Evolutionary conservation across 1,140 invertebrate genomes (phyloP), one percentile per base, ranked within the genome.

Genomic region (Lepidurus arcticus): DNA sequence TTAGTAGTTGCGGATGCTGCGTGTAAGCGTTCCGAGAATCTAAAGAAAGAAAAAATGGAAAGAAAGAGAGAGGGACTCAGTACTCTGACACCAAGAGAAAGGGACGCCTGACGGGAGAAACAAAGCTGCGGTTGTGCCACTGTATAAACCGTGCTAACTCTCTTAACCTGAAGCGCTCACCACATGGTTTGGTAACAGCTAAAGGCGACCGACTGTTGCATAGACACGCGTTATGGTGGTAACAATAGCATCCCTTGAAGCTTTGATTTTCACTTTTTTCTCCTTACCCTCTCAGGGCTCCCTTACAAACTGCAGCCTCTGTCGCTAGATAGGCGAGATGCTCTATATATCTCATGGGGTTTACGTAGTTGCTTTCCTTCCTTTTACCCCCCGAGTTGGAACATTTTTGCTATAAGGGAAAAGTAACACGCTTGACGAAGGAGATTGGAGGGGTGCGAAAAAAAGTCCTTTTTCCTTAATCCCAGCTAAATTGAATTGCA

Each of bases 141-240:
- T 65, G 8, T 16, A 21, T 65, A 65, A 65, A 65, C 53, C 16
- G 53, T 21, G 53, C 8, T 65, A 65, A 21, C 53, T 65, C 21
- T 65, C 53, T 65, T 65, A 65, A 65, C 53, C 3, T 9, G 16
- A 65, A 65, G 53, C 16, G 53, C 21, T 65, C 53, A 65, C 53
- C 53, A 65, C 53, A 65, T 65, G 53, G 53, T 21, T 65, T 65
- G 53, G 53, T 65, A 65, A 65, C 53, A 65, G 16, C 53, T 65
- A 65, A 65, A 65, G 53, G 53, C 53, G 13, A 65, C 53, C 53
- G 53, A 65, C 53, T 65, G 53, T 65, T 65, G 53, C 53, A 65
- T 65, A 16, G 53, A 65, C 53, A 65, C 53, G 53, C 53, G 53
- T 65, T 65, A 65, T 65, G 53, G 53, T 65, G 53, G 9, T 65